Evolutionary conservation across 2,113 vertebrate species (phyloP).

Genomic region (Alexandromys fortis): DNA sequence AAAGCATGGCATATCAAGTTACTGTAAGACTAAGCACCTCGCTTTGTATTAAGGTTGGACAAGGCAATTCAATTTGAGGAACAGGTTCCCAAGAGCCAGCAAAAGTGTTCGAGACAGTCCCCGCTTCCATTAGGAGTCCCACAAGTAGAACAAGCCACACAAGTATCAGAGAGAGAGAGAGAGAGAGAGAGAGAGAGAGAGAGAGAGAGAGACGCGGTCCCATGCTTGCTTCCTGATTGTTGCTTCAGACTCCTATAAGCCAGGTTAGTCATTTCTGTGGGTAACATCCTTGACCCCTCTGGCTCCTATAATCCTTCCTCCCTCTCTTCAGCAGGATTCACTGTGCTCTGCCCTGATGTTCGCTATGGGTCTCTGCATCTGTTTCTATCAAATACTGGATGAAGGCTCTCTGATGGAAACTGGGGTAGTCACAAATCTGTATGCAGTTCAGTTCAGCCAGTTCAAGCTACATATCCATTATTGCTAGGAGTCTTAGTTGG

Average conservation of each 20-base stretch:
- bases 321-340: neutral
- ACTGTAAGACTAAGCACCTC: neutral
- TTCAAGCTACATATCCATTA: neutral
- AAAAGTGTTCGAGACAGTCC: neutral
- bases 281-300: neutral
- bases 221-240: neutral
- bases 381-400: neutral
- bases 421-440: neutral
- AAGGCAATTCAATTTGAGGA: neutral
- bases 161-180: neutral
- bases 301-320: neutral
- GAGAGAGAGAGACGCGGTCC: too few species aligned
- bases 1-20: neutral
- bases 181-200: too few species aligned
- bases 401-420: neutral
- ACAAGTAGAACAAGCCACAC: neutral
- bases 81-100: neutral
- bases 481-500: neutral
- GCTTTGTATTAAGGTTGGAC: neutral
- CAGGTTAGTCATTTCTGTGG: neutral
- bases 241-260: neutral
- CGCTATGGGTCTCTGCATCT: neutral
- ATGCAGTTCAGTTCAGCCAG: neutral
- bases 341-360: neutral
- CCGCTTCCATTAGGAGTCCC: neutral